Evolutionary conservation across 1,140 invertebrate genomes (phyloP).

Genomic region (Aphis craccivora): DNA sequence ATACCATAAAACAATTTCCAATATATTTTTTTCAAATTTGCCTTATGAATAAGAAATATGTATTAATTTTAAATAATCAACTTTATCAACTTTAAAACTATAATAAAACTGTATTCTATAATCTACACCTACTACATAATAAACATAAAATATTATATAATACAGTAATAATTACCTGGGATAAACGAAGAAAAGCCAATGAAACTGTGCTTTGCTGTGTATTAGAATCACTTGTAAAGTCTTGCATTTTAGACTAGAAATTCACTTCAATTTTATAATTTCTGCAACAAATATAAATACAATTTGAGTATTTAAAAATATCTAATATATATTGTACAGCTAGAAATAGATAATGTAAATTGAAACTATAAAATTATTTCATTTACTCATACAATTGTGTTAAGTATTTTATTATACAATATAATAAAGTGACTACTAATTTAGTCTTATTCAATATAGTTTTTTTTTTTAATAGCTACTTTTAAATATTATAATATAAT

Average conservation of each 20-base stretch:
- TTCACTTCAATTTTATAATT: not conserved
- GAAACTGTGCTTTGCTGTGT: not conserved
- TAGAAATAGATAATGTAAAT: not conserved
- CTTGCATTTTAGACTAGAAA: constrained; percentile 53
- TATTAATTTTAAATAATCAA: not conserved
- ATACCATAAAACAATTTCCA: too few relatives aligned
- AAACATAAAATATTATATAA: not conserved
- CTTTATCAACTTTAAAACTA: not conserved
- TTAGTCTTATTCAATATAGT: not conserved
- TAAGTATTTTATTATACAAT: too few relatives aligned
- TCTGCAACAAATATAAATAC: not conserved
- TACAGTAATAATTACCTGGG: constrained; percentile 44
- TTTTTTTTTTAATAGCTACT: not conserved
- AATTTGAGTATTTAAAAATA: not conserved
- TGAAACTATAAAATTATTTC: not conserved
- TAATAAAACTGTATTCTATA: not conserved
- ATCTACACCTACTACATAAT: not conserved
- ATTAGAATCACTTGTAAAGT: constrained; percentile 52
- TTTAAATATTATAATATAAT: not conserved
- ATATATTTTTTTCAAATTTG: too few relatives aligned
- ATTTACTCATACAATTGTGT: not conserved
- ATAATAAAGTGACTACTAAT: too few relatives aligned
- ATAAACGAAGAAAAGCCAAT: constrained; percentile 45
- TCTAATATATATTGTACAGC: not conserved
- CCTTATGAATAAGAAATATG: not conserved